Percentiles rank a stretch among this genome's conserved stretches.
Conservation (phyloP, 2,797 vertebrate genomes). For the Lutjanus argentimaculatus region DNA sequence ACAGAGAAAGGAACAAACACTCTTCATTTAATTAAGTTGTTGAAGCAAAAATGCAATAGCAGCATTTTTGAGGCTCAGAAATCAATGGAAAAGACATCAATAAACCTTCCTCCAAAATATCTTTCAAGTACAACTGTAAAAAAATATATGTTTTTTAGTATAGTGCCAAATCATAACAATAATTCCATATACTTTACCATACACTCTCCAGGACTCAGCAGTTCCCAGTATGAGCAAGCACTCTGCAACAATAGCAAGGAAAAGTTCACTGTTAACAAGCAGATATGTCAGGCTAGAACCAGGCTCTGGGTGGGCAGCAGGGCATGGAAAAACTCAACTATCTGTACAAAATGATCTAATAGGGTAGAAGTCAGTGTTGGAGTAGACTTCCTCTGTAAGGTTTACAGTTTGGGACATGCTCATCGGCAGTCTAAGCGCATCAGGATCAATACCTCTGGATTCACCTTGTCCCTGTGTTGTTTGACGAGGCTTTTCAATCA, state of each 20-base stretch:
- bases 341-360: neutral
- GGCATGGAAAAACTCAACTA: too few relatives aligned
- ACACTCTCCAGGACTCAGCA: too few relatives aligned
- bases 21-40: slow-evolving; percentile 8
- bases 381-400: slow-evolving; percentile 14
- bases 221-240: too few relatives aligned
- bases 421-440: slow-evolving; percentile 25
- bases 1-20: neutral
- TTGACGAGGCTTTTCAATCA: slow-evolving; percentile 39
- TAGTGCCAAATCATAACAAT: too few relatives aligned
- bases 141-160: too few relatives aligned
- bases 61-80: neutral
- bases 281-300: too few relatives aligned
- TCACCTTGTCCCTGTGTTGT: slow-evolving; percentile 30
- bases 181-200: too few relatives aligned
- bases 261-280: too few relatives aligned
- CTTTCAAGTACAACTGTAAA: neutral
- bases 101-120: neutral
- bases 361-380: neutral
- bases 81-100: neutral
- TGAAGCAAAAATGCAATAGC: neutral
- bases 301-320: too few relatives aligned
- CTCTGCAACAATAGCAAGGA: too few relatives aligned
- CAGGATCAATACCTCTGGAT: slow-evolving; percentile 35
- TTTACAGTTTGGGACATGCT: neutral